A percentile compares a stretch with the other conserved stretches of the same genome.
These are phyloP conservation scores for Tapera naevia DNA, from an alignment of 2,797 vertebrate genomes.

Conservation along the genomic window DNA sequence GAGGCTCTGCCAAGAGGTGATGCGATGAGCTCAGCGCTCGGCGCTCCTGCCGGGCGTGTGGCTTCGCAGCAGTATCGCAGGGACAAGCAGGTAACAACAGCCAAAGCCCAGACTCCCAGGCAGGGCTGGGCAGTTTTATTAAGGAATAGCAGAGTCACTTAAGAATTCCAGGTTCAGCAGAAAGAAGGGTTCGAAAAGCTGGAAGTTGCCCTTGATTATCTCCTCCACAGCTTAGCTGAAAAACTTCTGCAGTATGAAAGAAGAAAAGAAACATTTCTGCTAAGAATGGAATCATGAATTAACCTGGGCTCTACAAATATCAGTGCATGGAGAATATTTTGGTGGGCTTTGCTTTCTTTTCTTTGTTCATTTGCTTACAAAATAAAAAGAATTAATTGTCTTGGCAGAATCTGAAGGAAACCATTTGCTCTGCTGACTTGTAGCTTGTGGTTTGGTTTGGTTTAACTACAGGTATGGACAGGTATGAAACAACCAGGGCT, in stretches of 20 bases:
- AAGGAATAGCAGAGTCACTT: background rate
- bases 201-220: background rate
- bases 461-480: background rate
- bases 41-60: background rate
- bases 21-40: background rate
- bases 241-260: background rate
- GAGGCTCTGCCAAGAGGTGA: background rate
- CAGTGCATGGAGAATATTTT: background rate
- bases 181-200: background rate
- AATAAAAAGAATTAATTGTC: background rate
- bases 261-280: background rate
- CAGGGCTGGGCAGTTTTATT: background rate
- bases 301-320: background rate
- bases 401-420: background rate
- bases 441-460: background rate
- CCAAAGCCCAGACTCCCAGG: background rate
- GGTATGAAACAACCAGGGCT: background rate
- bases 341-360: background rate
- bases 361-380: background rate
- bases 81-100: background rate
- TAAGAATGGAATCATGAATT: background rate
- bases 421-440: background rate
- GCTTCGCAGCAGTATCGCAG: background rate
- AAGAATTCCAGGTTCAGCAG: background rate
- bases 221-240: background rate